Base-by-base conservation (phyloP, 53 echinoderm and acorn worm genomes). In the Crossaster papposus region DNA sequence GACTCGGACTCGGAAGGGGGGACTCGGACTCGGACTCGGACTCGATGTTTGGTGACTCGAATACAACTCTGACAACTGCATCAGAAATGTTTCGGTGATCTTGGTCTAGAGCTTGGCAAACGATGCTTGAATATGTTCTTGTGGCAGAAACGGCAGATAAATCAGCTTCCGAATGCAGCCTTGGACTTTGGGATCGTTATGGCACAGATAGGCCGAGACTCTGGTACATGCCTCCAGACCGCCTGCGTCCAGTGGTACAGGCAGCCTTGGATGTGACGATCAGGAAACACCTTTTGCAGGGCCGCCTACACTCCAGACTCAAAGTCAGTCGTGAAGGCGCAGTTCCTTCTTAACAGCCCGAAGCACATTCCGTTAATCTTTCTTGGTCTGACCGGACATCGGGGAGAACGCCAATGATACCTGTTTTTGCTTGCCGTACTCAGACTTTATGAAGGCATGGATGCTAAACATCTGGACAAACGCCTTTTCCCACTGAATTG, bases 61-160 rank as follows among this genome's bases (percentile, higher is more conserved):
- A n/a, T n/a, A n/a, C n/a, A n/a, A n/a, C n/a, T n/a, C n/a, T n/a
- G n/a, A n/a, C n/a, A n/a, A n/a, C n/a, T n/a, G n/a, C n/a, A 6
- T 4, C 36, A 83, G 83, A 2, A 70, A 36, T 33, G 65, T 44
- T 15, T 36, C 30, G 2, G 54, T 29, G 17, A 58, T 58, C 30
- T 30, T n/a, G 9, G 9, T 22, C 80, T 29, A 12, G 29, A 54
- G 86, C n/a, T n/a, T n/a, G n/a, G n/a, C n/a, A n/a, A n/a, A n/a
- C n/a, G n/a, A n/a, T n/a, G n/a, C n/a, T n/a, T n/a, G n/a, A n/a
- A n/a, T n/a, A n/a, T n/a, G n/a, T n/a, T n/a, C n/a, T n/a, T n/a
- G n/a, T n/a, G n/a, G 91, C 18, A 91, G 86, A 51, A 65, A 91
- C 4, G 79, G 91, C 18, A 91, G 54, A 3, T 86, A 79, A 80